Evolutionary conservation across 35 echinoderm and acorn worm species (phyloP).

Genomic region (Apostichopus japonicus): DNA sequence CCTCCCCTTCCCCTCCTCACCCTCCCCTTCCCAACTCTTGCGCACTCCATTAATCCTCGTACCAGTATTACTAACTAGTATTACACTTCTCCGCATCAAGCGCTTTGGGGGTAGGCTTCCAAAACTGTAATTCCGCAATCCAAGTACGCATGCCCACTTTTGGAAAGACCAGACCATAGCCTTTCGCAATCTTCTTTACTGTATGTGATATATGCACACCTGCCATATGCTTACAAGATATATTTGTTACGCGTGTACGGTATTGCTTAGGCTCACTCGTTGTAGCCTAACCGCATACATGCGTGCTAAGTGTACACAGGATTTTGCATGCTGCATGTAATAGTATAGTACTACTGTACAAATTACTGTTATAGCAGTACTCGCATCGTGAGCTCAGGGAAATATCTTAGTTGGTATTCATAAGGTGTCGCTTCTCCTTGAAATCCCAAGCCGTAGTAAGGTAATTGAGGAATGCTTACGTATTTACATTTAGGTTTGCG

Average conservation of each 20-base stretch:
- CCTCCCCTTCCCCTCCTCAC: no score
- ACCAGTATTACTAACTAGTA: no score
- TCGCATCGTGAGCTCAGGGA: not conserved
- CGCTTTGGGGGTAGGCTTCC: no score
- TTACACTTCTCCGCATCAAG: no score
- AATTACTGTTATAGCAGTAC: not conserved
- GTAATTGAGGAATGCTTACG: not conserved
- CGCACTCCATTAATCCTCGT: no score
- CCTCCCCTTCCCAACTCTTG: no score
- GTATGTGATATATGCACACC: not conserved
- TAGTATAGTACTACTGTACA: no score
- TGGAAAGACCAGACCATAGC: not conserved
- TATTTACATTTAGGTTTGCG: not conserved
- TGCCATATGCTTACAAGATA: no score
- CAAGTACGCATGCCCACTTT: not conserved
- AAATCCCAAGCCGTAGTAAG: not conserved
- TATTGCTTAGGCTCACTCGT: not conserved
- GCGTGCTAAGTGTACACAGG: not conserved
- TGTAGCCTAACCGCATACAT: not conserved
- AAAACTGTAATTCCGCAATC: not conserved
- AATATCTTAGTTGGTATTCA: slow-evolving; percentile 9
- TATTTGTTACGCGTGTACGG: no score
- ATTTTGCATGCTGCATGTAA: not conserved
- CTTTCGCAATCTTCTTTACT: not conserved
- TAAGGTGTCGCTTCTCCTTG: not conserved